These are phyloP conservation scores for Mystacornis crossleyi DNA, from an alignment of 2,113 vertebrate genomes.

Conservation along the genomic window DNA sequence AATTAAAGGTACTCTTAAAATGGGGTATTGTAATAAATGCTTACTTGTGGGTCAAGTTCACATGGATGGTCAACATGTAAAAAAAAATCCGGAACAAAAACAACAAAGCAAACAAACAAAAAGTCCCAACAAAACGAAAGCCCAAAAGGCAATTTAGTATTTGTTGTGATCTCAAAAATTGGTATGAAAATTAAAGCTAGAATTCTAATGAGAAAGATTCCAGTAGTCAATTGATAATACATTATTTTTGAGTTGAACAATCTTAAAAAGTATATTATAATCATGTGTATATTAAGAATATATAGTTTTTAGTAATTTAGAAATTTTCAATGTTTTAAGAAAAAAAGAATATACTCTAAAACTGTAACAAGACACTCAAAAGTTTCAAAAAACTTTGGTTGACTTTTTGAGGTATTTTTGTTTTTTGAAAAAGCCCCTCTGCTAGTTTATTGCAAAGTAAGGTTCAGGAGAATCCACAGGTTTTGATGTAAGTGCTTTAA, in stretches of 20 bases:
- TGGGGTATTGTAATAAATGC: neutral
- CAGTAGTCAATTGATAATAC: neutral
- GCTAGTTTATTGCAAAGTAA: neutral
- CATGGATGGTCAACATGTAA: neutral
- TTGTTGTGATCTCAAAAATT: neutral
- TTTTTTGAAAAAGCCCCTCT: neutral
- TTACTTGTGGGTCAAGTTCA: neutral
- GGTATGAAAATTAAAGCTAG: neutral
- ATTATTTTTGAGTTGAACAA: neutral
- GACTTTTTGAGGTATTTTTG: neutral
- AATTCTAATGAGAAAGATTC: neutral
- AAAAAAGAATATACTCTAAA: neutral
- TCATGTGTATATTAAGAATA: neutral
- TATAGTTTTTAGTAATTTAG: neutral
- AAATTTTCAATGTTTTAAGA: neutral
- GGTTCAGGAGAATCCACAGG: neutral
- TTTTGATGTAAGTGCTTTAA: neutral
- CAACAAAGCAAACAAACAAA: neutral
- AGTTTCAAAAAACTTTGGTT: neutral
- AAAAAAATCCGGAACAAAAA: fast-evolving
- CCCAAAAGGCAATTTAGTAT: neutral
- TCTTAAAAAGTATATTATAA: neutral
- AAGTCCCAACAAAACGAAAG: neutral
- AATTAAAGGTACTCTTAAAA: neutral
- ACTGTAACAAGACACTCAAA: neutral